Conservation (phyloP, 2,797 vertebrate species). For the Siniperca undulata region DNA sequence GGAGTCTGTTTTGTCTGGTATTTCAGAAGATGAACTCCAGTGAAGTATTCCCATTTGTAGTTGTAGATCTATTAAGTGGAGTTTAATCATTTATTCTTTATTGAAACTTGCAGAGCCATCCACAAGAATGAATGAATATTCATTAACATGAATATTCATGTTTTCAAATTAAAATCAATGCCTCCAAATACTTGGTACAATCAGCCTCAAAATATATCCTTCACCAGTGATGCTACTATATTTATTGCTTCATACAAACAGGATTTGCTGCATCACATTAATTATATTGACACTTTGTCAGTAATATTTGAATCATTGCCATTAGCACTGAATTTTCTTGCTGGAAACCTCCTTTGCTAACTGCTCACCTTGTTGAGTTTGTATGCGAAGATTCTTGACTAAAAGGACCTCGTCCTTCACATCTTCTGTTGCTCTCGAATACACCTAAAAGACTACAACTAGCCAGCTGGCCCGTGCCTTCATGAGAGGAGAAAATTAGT, state of each 20-base stretch:
- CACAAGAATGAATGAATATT: background rate
- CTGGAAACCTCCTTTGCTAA: background rate
- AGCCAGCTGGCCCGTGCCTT: background rate
- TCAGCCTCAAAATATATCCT: background rate
- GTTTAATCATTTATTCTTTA: background rate
- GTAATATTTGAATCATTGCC: background rate
- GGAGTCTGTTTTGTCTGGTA: background rate
- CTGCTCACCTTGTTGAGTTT: background rate
- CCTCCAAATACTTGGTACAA: background rate
- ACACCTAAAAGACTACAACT: background rate
- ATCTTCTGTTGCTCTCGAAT: conserved; percentile 25
- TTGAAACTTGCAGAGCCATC: background rate
- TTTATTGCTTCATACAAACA: background rate
- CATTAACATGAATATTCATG: background rate
- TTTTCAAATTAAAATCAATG: background rate
- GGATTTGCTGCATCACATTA: background rate
- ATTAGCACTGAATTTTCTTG: background rate
- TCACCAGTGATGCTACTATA: background rate
- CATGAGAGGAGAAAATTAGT: background rate
- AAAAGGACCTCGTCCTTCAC: background rate
- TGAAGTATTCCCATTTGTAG: background rate
- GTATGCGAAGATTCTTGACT: conserved; percentile 17
- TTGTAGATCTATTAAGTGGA: background rate
- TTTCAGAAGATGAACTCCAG: background rate
- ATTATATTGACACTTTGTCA: background rate